Conservation (phyloP, 2,113 vertebrate genomes). For the Macquaria australasica region DNA sequence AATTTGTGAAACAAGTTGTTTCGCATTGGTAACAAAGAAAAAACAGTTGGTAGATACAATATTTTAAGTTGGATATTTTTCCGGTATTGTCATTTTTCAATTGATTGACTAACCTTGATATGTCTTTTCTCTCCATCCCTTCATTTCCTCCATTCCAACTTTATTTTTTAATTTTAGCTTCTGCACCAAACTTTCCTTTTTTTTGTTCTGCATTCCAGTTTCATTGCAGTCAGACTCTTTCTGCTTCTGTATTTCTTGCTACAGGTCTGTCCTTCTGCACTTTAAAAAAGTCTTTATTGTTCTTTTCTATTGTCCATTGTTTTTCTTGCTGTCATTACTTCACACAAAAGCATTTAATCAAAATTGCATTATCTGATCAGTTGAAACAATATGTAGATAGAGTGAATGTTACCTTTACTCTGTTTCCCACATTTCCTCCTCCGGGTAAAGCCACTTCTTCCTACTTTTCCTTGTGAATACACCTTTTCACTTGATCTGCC, state of each 20-base stretch:
- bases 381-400: neutral
- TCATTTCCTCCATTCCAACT: constrained; percentile 41
- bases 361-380: neutral
- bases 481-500: constrained; percentile 11
- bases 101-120: constrained; percentile 49
- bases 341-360: neutral
- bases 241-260: constrained; percentile 47
- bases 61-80: constrained; percentile 13
- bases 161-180: constrained; percentile 51
- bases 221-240: constrained; percentile 49
- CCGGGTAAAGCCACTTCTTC: constrained; percentile 17
- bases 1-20: neutral
- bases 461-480: neutral
- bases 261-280: constrained; percentile 56
- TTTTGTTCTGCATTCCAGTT: constrained; percentile 57
- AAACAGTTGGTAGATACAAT: neutral
- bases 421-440: constrained; percentile 38
- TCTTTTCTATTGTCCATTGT: constrained; percentile 5
- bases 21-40: constrained; percentile 23
- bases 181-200: constrained; percentile 50
- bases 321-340: neutral
- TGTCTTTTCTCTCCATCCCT: constrained; percentile 63
- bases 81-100: constrained; percentile 29
- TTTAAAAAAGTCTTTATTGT: constrained; percentile 13
- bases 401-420: neutral